Evolutionary conservation across 2,888 invertebrate species (phyloP).

Genomic region (Drosophila flavopinicola): DNA sequence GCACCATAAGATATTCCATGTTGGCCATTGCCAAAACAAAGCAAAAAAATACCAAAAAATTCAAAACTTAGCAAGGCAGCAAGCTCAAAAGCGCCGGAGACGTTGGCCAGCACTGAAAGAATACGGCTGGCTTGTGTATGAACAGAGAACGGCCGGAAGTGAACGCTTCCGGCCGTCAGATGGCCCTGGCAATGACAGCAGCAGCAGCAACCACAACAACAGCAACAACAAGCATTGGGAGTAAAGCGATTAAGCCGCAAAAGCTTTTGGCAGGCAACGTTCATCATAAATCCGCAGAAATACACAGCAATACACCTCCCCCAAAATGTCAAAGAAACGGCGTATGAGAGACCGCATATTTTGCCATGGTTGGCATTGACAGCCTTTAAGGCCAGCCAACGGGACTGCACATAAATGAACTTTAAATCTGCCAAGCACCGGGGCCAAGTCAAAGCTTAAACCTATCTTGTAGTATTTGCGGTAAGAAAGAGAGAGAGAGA

Average conservation of each 20-base stretch:
- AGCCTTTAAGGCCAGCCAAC: not conserved
- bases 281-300: slow-evolving; percentile 31
- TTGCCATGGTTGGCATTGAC: slow-evolving; percentile 8
- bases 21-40: slow-evolving; percentile 1
- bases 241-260: slow-evolving; percentile 25
- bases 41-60: too few species aligned
- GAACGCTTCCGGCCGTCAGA: slow-evolving; percentile 16
- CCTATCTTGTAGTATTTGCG: not conserved
- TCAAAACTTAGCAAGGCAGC: not conserved
- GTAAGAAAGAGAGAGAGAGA: not conserved
- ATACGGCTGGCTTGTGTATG: not conserved
- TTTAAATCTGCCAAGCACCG: not conserved
- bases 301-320: slow-evolving; percentile 3
- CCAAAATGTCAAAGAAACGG: slow-evolving; percentile 10
- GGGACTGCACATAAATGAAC: slow-evolving; percentile 3
- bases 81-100: slow-evolving; percentile 5
- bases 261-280: slow-evolving; percentile 32
- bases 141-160: slow-evolving; percentile 9
- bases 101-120: not conserved
- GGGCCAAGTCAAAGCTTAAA: not conserved
- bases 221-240: not conserved
- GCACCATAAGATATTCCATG: slow-evolving; percentile 4
- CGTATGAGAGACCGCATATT: slow-evolving; percentile 8
- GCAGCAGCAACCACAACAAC: not conserved
- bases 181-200: slow-evolving; percentile 24